phyloP scores from a whole-genome alignment of 2,113 vertebrate genomes.

The Furnarius figulus region DNA sequence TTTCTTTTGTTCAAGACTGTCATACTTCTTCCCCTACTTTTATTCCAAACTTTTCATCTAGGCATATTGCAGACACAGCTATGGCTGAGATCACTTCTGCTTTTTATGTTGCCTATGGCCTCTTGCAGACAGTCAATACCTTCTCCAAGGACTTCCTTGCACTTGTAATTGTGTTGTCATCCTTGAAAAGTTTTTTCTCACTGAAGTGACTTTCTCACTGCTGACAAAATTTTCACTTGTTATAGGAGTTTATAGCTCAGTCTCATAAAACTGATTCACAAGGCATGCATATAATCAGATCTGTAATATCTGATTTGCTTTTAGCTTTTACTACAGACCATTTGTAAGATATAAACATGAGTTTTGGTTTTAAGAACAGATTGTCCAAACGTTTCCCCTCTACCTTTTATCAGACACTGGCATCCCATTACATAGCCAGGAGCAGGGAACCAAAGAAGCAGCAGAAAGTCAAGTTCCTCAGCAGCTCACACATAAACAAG shows the following conservation, averaged over 20 bases:
- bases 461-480: background rate
- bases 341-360: background rate
- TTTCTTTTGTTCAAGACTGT: background rate
- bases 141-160: background rate
- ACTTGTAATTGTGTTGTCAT: background rate
- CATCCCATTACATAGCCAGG: background rate
- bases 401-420: background rate
- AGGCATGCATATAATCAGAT: background rate
- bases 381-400: background rate
- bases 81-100: background rate
- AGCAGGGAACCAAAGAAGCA: background rate
- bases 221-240: background rate
- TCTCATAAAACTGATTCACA: background rate
- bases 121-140: background rate
- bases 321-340: background rate
- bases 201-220: background rate
- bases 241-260: background rate
- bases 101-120: background rate
- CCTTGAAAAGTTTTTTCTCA: background rate
- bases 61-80: background rate
- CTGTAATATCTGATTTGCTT: background rate
- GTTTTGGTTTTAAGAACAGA: background rate
- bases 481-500: background rate
- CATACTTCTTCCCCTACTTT: background rate
- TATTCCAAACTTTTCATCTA: background rate